Conservation (phyloP, 2,888 invertebrate species). For the Ptycholaimellus sp. region DNA sequence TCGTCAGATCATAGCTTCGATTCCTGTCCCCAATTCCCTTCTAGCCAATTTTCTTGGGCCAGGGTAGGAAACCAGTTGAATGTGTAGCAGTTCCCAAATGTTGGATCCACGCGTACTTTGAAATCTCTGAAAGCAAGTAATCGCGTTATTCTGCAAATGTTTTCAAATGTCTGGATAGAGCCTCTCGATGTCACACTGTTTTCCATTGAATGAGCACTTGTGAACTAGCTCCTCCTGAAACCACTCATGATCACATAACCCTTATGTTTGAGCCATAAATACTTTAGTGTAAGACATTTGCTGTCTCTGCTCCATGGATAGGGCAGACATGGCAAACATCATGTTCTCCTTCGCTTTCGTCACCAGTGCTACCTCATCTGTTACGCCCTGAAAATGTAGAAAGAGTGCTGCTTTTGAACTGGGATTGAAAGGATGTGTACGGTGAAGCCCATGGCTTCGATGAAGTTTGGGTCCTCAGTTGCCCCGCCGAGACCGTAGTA, state of each 20-base stretch:
- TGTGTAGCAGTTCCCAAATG: constrained; percentile 18
- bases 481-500: constrained; percentile 13
- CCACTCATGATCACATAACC: no score
- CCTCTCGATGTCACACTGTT: constrained; percentile 22
- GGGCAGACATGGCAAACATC: constrained; percentile 20
- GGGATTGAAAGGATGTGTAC: no score
- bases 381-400: no score
- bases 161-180: no score
- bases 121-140: constrained; percentile 18
- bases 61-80: no score
- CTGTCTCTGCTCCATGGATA: constrained; percentile 15
- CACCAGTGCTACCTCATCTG: constrained; percentile 23
- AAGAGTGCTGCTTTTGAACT: no score
- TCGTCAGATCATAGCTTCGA: no score
- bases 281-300: constrained; percentile 17
- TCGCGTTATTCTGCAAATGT: no score
- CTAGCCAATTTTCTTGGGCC: no score
- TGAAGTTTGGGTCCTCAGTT: constrained; percentile 16
- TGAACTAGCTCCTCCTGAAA: constrained; percentile 20
- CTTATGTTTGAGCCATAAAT: no score
- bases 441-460: constrained; percentile 21
- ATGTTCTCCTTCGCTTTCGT: constrained; percentile 24
- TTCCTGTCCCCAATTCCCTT: no score
- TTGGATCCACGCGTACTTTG: constrained; percentile 16
- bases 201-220: constrained; percentile 23